phyloP scores from a whole-genome alignment of 1,140 invertebrate species.

The Gryllus bimaculatus region DNA sequence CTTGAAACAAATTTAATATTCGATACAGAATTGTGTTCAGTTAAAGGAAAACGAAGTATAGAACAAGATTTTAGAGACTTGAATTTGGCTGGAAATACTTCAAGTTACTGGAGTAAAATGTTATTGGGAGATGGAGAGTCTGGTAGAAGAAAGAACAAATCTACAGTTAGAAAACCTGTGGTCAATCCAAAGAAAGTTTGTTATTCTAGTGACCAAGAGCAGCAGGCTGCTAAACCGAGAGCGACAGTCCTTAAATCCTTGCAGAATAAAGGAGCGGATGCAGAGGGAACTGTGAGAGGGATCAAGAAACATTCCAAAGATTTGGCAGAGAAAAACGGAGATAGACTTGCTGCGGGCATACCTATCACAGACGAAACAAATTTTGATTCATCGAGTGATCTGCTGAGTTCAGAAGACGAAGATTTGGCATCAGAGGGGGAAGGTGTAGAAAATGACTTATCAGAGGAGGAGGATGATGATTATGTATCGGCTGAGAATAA shows the following conservation, averaged over 20 bases:
- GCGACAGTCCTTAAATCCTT: neutral
- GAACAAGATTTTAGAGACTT: neutral
- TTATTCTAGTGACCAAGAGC: neutral
- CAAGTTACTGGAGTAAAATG: neutral
- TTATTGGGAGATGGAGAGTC: neutral
- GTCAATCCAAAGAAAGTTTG: neutral
- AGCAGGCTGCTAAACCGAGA: neutral
- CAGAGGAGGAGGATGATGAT: slow-evolving; percentile 18
- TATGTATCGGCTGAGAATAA: neutral
- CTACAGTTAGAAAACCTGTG: neutral
- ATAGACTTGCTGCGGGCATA: neutral
- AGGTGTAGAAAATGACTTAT: slow-evolving; percentile 13
- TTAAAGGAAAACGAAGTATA: neutral
- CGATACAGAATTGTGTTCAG: neutral
- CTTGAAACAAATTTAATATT: slow-evolving; percentile 8
- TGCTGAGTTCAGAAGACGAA: slow-evolving; percentile 17
- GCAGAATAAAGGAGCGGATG: neutral
- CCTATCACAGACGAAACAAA: slow-evolving; percentile 9
- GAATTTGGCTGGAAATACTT: neutral
- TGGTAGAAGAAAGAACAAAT: neutral
- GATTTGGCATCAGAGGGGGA: slow-evolving; percentile 14
- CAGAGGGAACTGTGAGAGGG: neutral
- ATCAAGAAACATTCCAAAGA: slow-evolving; percentile 1
- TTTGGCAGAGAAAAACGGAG: neutral
- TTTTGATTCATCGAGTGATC: slow-evolving; percentile 18